Evolutionary conservation across 1,140 invertebrate genomes (phyloP).

Genomic region (Neelides sp.): DNA sequence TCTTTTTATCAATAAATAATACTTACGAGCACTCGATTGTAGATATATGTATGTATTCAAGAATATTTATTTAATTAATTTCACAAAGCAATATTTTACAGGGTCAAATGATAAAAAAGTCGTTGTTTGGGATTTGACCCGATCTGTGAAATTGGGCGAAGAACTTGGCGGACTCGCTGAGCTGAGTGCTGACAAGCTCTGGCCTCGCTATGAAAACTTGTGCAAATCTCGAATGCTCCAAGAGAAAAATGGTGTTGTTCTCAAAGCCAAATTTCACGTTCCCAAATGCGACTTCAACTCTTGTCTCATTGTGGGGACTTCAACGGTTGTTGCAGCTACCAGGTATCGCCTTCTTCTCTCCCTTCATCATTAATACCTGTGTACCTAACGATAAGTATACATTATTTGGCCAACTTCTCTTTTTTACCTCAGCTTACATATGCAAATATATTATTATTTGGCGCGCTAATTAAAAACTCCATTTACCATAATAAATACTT

Average conservation of each 20-base stretch:
- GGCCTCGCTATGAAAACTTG: slow-evolving; percentile 30
- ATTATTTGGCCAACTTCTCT: too few relatives aligned
- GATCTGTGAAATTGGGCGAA: slow-evolving; percentile 15
- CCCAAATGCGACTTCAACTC: slow-evolving; percentile 31
- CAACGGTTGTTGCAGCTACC: slow-evolving; percentile 23
- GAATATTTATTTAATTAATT: slow-evolving; percentile 6
- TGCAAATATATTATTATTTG: too few relatives aligned
- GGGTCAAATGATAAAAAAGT: slow-evolving; percentile 60
- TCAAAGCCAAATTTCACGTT: slow-evolving; percentile 16
- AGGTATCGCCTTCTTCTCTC: slow-evolving; percentile 24
- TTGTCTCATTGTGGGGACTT: slow-evolving; percentile 22
- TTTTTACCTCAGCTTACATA: too few relatives aligned
- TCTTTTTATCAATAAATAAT: background rate
- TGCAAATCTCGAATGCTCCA: slow-evolving; percentile 29
- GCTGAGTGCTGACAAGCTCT: slow-evolving; percentile 19
- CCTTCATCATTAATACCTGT: too few relatives aligned
- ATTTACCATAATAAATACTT: too few relatives aligned
- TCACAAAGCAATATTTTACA: slow-evolving; percentile 29
- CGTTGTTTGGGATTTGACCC: slow-evolving; percentile 48
- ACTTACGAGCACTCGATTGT: background rate
- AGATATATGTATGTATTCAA: slow-evolving; percentile 2
- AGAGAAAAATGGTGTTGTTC: slow-evolving; percentile 20
- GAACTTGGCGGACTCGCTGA: slow-evolving; percentile 8
- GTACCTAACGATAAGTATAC: too few relatives aligned
- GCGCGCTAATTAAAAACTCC: too few relatives aligned